Evolutionary conservation across 2,797 vertebrate genomes (phyloP).

Genomic region (Channa striata): DNA sequence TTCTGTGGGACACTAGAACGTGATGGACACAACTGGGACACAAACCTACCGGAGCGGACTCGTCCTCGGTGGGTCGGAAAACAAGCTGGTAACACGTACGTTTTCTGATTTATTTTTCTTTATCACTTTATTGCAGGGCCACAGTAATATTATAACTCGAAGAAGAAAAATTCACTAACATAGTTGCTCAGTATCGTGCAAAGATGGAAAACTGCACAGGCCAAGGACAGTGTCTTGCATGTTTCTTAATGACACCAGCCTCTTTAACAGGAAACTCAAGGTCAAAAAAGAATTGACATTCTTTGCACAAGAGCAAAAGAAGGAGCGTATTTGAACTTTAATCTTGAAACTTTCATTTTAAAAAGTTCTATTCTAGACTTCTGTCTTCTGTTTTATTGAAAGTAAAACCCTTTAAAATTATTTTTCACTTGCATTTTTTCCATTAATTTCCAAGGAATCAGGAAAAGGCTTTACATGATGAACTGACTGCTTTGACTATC

Average conservation of each 20-base stretch:
- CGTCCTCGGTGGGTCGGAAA: too few species aligned
- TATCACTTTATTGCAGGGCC: too few species aligned
- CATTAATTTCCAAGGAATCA: constrained; percentile 17
- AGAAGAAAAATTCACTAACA: neutral
- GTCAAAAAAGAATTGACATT: constrained; percentile 11
- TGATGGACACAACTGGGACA: too few species aligned
- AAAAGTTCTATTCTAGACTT: neutral
- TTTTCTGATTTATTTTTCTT: too few species aligned
- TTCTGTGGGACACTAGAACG: too few species aligned
- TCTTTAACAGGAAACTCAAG: neutral
- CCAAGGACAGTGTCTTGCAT: neutral
- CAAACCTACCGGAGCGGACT: too few species aligned
- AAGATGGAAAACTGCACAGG: neutral
- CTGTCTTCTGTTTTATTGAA: constrained; percentile 3
- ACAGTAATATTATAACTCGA: too few species aligned
- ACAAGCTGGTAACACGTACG: too few species aligned
- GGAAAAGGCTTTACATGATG: constrained; percentile 19
- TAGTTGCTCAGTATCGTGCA: neutral
- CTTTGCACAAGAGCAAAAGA: neutral
- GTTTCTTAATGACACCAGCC: too few species aligned
- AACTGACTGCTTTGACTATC: constrained; percentile 18
- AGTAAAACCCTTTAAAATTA: constrained; percentile 17
- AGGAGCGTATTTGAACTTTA: neutral
- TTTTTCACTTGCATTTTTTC: neutral
- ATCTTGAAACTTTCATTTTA: neutral